Evolutionary conservation across 1,140 invertebrate species (phyloP).

Genomic region (Pogonognathellus flavescens): DNA sequence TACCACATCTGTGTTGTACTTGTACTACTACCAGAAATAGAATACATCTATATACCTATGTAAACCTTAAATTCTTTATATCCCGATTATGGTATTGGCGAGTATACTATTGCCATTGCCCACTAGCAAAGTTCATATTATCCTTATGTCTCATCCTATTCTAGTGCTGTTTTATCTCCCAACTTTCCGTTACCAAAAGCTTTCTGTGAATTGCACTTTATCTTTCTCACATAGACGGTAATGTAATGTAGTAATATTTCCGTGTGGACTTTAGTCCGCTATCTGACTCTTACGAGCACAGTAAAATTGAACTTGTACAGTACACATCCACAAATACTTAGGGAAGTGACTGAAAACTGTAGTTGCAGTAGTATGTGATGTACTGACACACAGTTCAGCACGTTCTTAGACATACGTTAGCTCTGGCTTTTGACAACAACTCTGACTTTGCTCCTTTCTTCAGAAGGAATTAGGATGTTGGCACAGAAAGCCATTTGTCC

Average conservation of each 20-base stretch:
- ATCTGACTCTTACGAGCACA: not conserved
- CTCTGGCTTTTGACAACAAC: not conserved
- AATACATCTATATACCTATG: not conserved
- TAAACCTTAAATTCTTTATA: not conserved
- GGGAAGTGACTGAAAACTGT: too few relatives aligned
- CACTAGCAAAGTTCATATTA: slow-evolving; percentile 4
- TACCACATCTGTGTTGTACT: not conserved
- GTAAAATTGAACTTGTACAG: not conserved
- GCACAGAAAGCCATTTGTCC: slow-evolving; percentile 45
- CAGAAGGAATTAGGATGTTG: slow-evolving; percentile 42
- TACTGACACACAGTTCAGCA: slow-evolving; percentile 15
- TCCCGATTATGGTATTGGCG: not conserved
- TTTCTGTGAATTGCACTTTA: slow-evolving; percentile 37
- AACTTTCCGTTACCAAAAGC: slow-evolving; percentile 37
- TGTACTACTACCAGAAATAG: not conserved
- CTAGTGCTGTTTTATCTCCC: slow-evolving; percentile 17
- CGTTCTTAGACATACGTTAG: not conserved
- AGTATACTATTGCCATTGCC: not conserved
- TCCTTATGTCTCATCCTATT: not conserved
- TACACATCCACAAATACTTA: too few relatives aligned
- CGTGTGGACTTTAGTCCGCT: slow-evolving; percentile 27
- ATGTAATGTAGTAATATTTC: slow-evolving; percentile 13
- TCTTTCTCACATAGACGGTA: not conserved
- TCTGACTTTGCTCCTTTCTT: slow-evolving; percentile 17
- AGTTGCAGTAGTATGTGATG: too few relatives aligned